Conservation (phyloP, 1,140 invertebrate species). For the Nylanderia fulva region DNA sequence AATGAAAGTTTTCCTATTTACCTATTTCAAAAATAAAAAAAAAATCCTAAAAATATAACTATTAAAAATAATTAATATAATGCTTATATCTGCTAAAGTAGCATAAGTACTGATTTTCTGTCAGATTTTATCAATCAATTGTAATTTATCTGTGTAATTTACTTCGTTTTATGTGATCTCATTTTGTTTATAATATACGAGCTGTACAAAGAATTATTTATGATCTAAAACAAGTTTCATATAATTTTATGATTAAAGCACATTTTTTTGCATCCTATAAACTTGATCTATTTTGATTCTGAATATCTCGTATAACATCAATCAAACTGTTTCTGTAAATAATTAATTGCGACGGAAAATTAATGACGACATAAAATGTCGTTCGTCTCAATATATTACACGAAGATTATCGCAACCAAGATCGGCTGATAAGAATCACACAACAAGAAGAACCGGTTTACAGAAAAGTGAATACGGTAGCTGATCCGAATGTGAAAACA, state of each 20-base stretch:
- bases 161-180: neutral
- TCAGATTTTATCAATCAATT: neutral
- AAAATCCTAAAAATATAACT: neutral
- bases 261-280: neutral
- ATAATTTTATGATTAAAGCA: neutral
- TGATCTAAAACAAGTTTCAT: neutral
- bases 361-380: neutral
- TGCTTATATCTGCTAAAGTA: neutral
- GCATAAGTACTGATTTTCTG: neutral
- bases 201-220: neutral
- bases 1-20: neutral
- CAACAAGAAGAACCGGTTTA: neutral
- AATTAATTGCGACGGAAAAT: neutral
- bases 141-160: neutral
- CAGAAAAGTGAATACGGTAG: neutral
- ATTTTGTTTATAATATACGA: neutral
- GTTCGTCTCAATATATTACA: no score
- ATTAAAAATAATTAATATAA: neutral
- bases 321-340: neutral
- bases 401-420: no score
- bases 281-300: neutral
- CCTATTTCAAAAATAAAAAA: neutral
- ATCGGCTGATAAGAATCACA: neutral
- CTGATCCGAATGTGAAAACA: conserved; percentile 21
- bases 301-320: neutral